Evolutionary conservation across 2,888 invertebrate genomes (phyloP).

Genomic region (Pseudococcus viburni): DNA sequence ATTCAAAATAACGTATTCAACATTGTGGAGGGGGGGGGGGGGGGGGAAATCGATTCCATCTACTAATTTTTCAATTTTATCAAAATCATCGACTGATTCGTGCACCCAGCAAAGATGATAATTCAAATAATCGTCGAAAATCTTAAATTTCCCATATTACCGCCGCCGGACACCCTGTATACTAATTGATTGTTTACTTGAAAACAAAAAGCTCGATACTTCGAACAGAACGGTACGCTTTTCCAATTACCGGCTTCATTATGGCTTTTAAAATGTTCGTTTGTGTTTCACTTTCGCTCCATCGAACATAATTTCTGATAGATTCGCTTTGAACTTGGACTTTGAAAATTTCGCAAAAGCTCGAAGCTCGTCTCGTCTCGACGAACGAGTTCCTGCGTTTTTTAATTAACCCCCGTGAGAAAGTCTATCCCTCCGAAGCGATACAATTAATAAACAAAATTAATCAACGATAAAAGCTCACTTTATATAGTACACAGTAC

Average conservation of each 20-base stretch:
- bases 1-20: too few relatives aligned
- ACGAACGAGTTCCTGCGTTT: background rate
- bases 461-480: constrained; percentile 4
- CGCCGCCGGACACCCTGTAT: too few relatives aligned
- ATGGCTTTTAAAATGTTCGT: constrained; percentile 33
- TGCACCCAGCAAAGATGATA: too few relatives aligned
- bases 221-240: background rate
- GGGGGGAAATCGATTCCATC: too few relatives aligned
- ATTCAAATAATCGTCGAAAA: too few relatives aligned
- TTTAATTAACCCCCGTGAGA: constrained; percentile 10
- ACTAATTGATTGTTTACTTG: background rate
- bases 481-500: background rate
- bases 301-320: constrained; percentile 42
- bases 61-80: too few relatives aligned
- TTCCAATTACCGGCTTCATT: constrained; percentile 31
- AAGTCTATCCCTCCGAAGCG: background rate
- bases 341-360: constrained; percentile 23
- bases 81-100: too few relatives aligned
- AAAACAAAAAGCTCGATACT: background rate
- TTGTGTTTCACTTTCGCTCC: constrained; percentile 34
- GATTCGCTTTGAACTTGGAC: constrained; percentile 49
- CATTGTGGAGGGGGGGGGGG: too few relatives aligned
- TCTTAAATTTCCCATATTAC: too few relatives aligned
- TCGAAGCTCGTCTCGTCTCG: constrained; percentile 39
- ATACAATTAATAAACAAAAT: constrained; percentile 21